Evolutionary conservation across 64 coral and sea anemone species (phyloP), one percentile per base, ranked within the genome.

Genomic region (Exaiptasia diaphana): DNA sequence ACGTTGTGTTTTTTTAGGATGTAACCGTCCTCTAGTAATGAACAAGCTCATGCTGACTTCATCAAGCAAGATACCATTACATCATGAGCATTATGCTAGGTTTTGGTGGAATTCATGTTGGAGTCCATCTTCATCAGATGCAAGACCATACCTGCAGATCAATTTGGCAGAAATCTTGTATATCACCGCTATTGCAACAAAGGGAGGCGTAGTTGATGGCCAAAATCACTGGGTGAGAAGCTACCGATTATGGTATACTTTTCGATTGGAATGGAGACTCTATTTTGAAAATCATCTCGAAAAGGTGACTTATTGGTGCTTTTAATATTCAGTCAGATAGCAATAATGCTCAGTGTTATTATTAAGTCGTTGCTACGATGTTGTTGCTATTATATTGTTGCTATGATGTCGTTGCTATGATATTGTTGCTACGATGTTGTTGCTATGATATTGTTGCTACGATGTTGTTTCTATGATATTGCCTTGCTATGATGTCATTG

Each of bases 21-120:
- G 69, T 43, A 73, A 73, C n/a, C 32, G 69, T 1, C 69, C 69
- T 45, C 38, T 73, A 73, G 69, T 73, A 73, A n/a, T n/a, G 49
- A 28, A 2, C 4, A 6, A 18, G 7, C 1, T 1, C 6, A 26
- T 46, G 25, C 1, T 45, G 41, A 42, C 40, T 30, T 13, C 69
- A 30, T 44, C 69, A 41, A 49, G 44, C 44, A 5, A 23, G 8
- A 3, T 3, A 3, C 3, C 3, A 15, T 6, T 6, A 27, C 13
- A 12, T 18, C 13, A 46, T 14, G 3, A 28, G 26, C 17, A 27
- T 0, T 29, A 20, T 15, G 38, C 69, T n/a, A 9, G 4, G n/a
- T 49, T 73, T 42, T 30, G 21, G 3, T 4, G 15, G 4, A 8
- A 2, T 12, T 1, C 14, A 3, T 48, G 13, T 30, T 73, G 69